Evolutionary conservation across 2,888 invertebrate species (phyloP).

Genomic region (Vandiemenella viatica): DNA sequence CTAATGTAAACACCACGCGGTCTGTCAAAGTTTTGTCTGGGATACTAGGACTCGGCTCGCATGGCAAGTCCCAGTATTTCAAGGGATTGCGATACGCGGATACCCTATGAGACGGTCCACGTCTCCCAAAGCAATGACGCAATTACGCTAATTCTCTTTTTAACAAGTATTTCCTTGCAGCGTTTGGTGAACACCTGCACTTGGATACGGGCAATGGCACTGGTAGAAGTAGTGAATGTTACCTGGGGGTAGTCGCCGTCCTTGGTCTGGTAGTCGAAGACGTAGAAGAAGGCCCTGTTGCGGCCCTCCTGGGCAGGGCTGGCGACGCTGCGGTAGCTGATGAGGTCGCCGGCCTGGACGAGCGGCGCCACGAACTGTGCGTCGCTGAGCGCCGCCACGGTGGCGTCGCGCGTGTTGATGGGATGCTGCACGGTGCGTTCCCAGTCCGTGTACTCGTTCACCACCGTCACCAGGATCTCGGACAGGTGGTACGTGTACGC

Average conservation of each 20-base stretch:
- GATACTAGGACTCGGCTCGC: too few relatives aligned
- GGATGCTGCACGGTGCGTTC: slow-evolving; percentile 80
- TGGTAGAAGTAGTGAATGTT: too few relatives aligned
- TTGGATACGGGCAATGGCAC: too few relatives aligned
- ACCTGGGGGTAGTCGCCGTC: slow-evolving; percentile 80
- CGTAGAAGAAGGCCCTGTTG: slow-evolving; percentile 67
- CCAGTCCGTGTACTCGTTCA: slow-evolving; percentile 98
- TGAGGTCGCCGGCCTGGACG: slow-evolving; percentile 68
- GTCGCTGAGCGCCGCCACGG: slow-evolving; percentile 83
- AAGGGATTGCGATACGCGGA: too few relatives aligned
- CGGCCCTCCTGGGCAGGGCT: slow-evolving; percentile 2
- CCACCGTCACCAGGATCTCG: slow-evolving; percentile 90
- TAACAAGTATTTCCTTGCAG: too few relatives aligned
- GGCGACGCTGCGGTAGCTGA: slow-evolving; percentile 34
- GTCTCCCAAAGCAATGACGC: too few relatives aligned
- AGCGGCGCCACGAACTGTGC: slow-evolving; percentile 87
- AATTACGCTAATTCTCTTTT: too few relatives aligned
- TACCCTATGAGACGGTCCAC: too few relatives aligned
- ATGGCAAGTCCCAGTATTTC: too few relatives aligned
- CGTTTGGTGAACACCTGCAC: too few relatives aligned
- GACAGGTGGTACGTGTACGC: slow-evolving; percentile 89
- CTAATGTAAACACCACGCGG: too few relatives aligned
- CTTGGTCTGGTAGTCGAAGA: slow-evolving; percentile 82
- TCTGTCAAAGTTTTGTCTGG: too few relatives aligned
- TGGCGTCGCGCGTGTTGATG: slow-evolving; percentile 73